Evolutionary conservation across 1,140 invertebrate species (phyloP), one percentile per base, ranked within the genome.

Genomic region (Aplysia californica): DNA sequence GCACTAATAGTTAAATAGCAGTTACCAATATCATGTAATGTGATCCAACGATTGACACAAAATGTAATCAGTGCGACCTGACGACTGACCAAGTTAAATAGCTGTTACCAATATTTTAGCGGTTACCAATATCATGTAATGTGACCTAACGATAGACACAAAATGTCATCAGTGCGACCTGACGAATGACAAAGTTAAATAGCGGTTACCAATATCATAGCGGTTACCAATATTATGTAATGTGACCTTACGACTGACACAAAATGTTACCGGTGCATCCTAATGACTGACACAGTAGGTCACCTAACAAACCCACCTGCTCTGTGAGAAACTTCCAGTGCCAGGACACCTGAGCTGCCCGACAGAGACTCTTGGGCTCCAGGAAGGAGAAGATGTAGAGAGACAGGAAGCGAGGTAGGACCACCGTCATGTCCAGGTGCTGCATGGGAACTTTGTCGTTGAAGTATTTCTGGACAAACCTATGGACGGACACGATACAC

Each of bases 301-400:
- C 21, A 59, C 21, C 6, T 29, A 15, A 21, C 23, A 6, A 21
- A 50, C 39, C 50, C 66, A 86, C 85, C 85, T 86, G 79, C 76
- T 89, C 87, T 50, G 84, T 78, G 20, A 89, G 80, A 73, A 86
- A 86, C 56, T 88, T 89, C 88, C 87, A 89, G 59, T 85, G 82
- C 87, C 87, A 89, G 35, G 83, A 88, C 6, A 87, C 87, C 82
- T 89, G 88, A 26, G 88, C 82, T 80, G 82, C 83, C 31, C 89
- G 65, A 71, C 86, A 87, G 6, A 90, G 76, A 78, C 85, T 88
- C 58, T 88, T 82, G 0, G 89, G 89, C 35, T 89, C 89, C 23
- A 90, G 83, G 73, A 86, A 90, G 3, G 87, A 87, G 76, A 90
- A 88, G 33, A 90, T 86, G 74, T 90, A 90, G 2, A 88, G 55